Base-by-base conservation (phyloP, 1,140 invertebrate species). In the Streblospio benedicti region DNA sequence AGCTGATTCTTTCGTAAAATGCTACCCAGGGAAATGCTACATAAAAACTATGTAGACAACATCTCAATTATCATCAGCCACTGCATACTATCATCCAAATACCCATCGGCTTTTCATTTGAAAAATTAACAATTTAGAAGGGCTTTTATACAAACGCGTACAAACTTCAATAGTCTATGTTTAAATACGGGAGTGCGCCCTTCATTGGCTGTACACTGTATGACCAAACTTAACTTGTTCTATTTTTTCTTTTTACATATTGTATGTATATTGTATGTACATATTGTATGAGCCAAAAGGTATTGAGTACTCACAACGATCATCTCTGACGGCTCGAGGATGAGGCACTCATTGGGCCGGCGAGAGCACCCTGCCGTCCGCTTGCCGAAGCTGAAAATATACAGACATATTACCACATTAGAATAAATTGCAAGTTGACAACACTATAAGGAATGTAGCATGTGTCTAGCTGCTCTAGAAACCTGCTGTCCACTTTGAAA, bases 271-370 rank as follows among this genome's bases (percentile, higher is more conserved):
- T 2, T 35, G 5, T 20, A 32, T 2, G 0, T 33, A 23, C 0
- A 50, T 16, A 23, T 23, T n/a, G 6, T 16, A 54, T 14, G 20
- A 35, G 28, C 16, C 4, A 43, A 43, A 3, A 27, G 14, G 27
- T 43, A 35, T 27, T 41, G 31, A 41, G 45, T 50, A 77, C 82
- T 78, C 69, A 91, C 89, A 73, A 88, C 88, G 71, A 92, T 88
- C 87, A 91, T 90, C 80, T 90, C 89, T 66, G 88, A 88, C 57
- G 87, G 83, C 76, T 89, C 87, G 67, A 89, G 79, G 52, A 89
- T 86, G 73, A 89, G 84, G 70, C 87, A 90, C 74, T 89, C 87
- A 77, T 88, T 88, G 57, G 85, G 83, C 65, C 87, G 81, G 38
- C 86, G 76, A 43, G 84, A 83, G 31, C 52, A 66, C 60, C 66